phyloP scores from a whole-genome alignment of 2,797 vertebrate species.

The Helicolenus hilgendorfi region DNA sequence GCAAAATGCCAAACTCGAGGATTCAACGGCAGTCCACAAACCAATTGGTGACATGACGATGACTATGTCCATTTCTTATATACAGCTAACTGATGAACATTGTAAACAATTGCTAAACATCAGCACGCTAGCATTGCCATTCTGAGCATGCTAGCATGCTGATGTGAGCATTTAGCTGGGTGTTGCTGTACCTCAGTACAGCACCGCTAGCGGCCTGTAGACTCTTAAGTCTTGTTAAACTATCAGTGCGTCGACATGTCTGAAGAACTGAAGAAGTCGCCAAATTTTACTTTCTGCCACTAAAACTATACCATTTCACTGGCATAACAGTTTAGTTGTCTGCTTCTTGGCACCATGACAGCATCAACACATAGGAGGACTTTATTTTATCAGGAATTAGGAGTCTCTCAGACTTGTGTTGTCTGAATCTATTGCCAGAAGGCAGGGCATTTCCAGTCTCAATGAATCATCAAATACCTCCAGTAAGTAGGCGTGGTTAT shows the following conservation, averaged over 20 bases:
- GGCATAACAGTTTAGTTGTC: constrained; percentile 2
- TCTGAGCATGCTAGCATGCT: not conserved
- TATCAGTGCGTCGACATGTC: not conserved
- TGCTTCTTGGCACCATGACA: constrained; percentile 1
- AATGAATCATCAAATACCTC: constrained; percentile 78
- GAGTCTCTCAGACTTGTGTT: constrained; percentile 45
- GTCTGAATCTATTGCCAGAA: constrained; percentile 65
- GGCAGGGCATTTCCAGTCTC: constrained; percentile 79
- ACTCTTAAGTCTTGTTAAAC: not conserved
- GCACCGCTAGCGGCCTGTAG: not conserved
- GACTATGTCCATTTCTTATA: no score
- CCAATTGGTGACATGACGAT: no score
- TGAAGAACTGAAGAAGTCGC: not conserved
- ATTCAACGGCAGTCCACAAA: no score
- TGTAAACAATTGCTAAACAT: not conserved
- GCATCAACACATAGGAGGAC: constrained; percentile 1
- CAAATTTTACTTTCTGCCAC: not conserved
- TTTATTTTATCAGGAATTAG: constrained; percentile 32
- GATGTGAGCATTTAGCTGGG: not conserved
- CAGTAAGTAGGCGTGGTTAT: constrained; percentile 73
- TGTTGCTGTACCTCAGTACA: not conserved
- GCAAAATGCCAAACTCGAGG: no score
- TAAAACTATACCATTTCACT: not conserved
- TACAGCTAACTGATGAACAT: no score
- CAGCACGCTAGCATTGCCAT: no score